Evolutionary conservation across 2,888 invertebrate genomes (phyloP), one percentile per base, ranked within the genome.

Genomic region (Macaria notata): DNA sequence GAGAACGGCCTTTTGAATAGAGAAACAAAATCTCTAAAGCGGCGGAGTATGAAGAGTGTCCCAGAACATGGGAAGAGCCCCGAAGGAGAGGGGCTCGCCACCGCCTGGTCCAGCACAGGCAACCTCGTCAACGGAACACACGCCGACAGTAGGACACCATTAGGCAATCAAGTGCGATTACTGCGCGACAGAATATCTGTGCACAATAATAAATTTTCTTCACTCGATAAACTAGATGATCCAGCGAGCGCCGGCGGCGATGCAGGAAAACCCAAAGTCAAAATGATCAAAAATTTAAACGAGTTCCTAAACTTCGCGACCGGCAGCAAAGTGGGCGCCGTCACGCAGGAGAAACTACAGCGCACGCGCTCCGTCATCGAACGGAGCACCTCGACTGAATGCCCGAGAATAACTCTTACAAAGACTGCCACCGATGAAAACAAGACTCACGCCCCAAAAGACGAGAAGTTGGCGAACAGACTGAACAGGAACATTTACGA

Each of bases 291-390:
- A 82, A 97, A 97, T 81, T 90, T 97, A 41, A 96, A 96, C 73
- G 97, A 97, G 84, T 97, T 97, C 78, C 89, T 96, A 0, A 96
- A 95, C 73, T 95, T 97, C 72, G 94, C 96, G 0, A 92, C 94
- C 3, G 90, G 93, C 1, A 95, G 93, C 76, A 95, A 94, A 79
- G 63, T 75, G 5, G 71, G 61, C 49, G 63, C 58, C 46, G 54
- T 61, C 4, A 77, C 73, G 57, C 82, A 78, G 50, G 86, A 85
- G 19, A 87, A 82, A 59, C 65, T 87, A 31, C 84, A 83, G 58
- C 75, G 87, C 65, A 82, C 87, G 4, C 78, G 83, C 69, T 86
- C 86, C 3, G 84, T 75, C 36, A 82, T 83, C 64, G 89, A 86
- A 60, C 78, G 75, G 42, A 75, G 76, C 8, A 77, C 81, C 42